Evolutionary conservation across 2,888 invertebrate genomes (phyloP).

Genomic region (Nemotelus pantherinus): DNA sequence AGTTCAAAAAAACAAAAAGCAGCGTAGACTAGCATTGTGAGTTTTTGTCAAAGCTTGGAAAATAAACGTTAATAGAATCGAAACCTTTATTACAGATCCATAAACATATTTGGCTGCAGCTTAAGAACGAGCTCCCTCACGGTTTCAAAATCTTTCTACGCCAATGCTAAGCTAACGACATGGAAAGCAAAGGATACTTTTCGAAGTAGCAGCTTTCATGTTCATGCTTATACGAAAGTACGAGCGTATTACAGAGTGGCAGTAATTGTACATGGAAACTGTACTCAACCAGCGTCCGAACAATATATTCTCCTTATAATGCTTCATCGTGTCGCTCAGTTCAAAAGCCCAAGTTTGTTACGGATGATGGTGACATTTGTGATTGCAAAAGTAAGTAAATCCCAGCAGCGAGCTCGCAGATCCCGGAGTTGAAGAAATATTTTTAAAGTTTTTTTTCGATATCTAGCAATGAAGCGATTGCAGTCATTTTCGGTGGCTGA

Average conservation of each 20-base stretch:
- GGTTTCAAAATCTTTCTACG: background rate
- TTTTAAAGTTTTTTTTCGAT: background rate
- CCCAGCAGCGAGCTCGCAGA: background rate
- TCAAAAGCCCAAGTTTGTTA: slow-evolving; percentile 1
- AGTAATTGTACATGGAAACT: slow-evolving; percentile 11
- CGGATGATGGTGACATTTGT: slow-evolving; percentile 27
- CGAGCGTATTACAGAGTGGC: slow-evolving; percentile 15
- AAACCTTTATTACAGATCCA: too few relatives aligned
- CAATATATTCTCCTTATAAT: slow-evolving; percentile 31
- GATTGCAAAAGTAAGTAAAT: slow-evolving; percentile 36
- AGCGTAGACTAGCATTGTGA: too few relatives aligned
- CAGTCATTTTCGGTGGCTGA: slow-evolving; percentile 28
- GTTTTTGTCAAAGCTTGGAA: too few relatives aligned
- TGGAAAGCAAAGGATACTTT: slow-evolving; percentile 29
- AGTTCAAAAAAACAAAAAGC: background rate
- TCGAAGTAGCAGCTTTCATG: slow-evolving; percentile 30
- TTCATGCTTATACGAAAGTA: slow-evolving; percentile 30
- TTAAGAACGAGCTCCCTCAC: too few relatives aligned
- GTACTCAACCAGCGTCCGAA: slow-evolving; percentile 12
- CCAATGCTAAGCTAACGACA: background rate
- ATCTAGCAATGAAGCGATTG: background rate
- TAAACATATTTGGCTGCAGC: too few relatives aligned
- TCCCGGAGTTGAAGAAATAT: too few relatives aligned
- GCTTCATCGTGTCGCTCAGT: slow-evolving; percentile 11
- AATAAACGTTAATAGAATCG: too few relatives aligned